Evolutionary conservation across 2,113 vertebrate genomes (phyloP), one percentile per base, ranked within the genome.

Genomic region (Struthidea cinerea): DNA sequence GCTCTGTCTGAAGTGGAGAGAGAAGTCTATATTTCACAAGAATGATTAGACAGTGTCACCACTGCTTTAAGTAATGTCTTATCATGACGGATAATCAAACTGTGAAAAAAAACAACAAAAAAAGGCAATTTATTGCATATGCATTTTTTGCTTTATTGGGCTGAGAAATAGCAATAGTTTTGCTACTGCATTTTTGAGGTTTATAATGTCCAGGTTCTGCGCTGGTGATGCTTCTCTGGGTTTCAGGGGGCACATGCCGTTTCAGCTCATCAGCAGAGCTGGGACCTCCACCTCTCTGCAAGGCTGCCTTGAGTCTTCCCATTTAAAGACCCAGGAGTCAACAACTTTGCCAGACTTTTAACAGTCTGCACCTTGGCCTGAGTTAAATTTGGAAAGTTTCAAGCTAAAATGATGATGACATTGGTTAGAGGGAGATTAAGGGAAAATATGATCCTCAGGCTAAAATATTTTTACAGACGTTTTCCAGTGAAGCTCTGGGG

Each of bases 1-100:
- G 79, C 95, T 98, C 97, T 98, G 97, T 89, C 97, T 97, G 97
- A 97, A 95, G 97, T 95, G 91, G 81, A 95, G 97, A 94, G 97
- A 98, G 97, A 97, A 97, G 98, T 96, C 97, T 97, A 97, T 98
- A 98, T 98, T 98, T 98, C 98, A 98, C 97, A 97, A 97, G 97
- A 97, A 97, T 98, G 98, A 98, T 98, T 98, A 98, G 97, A 98
- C 97, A 98, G 96, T 98, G 98, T 98, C 98, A 98, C 94, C 91
- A 94, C 96, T 95, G 97, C 98, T 98, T 98, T 98, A 98, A 98
- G 96, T 98, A 98, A 98, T 97, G 96, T 98, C 98, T 98, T 98
- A 98, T 98, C 97, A 97, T 91, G 95, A 98, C 73, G 83, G 97
- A 98, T 98, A 98, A 98, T 98, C 98, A 90, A 96, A 97, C 96